Conservation (phyloP, 2,888 invertebrate species). For the Salticus scenicus region DNA sequence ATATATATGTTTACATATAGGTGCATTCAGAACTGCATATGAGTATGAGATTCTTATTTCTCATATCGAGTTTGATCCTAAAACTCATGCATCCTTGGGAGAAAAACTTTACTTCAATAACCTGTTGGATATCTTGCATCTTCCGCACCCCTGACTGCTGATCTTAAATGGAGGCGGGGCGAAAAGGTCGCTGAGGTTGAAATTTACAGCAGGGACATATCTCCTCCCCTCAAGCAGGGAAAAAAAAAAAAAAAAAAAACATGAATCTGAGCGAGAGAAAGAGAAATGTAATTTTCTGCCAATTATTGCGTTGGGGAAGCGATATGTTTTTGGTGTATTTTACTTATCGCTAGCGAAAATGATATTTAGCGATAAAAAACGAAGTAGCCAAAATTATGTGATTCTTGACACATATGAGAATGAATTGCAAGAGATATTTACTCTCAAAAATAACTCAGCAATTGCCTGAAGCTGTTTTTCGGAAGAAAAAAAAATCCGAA, state of each 20-base stretch:
- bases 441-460: constrained; percentile 17
- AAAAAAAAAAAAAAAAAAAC: constrained; percentile 33
- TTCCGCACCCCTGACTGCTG: constrained; percentile 8
- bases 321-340: background rate
- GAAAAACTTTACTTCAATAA: background rate
- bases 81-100: background rate
- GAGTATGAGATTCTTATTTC: no score
- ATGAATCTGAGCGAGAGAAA: no score
- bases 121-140: background rate
- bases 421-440: constrained; percentile 36
- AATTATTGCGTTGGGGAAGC: constrained; percentile 35
- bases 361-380: constrained; percentile 47
- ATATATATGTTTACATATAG: no score
- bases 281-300: constrained; percentile 60
- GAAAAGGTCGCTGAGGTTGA: constrained; percentile 31
- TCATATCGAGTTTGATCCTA: no score
- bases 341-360: constrained; percentile 40
- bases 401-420: constrained; percentile 48
- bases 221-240: background rate
- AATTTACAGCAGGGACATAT: constrained; percentile 46
- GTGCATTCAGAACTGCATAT: no score
- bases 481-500: background rate
- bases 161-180: constrained; percentile 53
- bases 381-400: constrained; percentile 31
- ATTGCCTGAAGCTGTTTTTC: constrained; percentile 2